Evolutionary conservation across 2,888 invertebrate species (phyloP), one percentile per base, ranked within the genome.

Genomic region (Ennomos fuscantarius): DNA sequence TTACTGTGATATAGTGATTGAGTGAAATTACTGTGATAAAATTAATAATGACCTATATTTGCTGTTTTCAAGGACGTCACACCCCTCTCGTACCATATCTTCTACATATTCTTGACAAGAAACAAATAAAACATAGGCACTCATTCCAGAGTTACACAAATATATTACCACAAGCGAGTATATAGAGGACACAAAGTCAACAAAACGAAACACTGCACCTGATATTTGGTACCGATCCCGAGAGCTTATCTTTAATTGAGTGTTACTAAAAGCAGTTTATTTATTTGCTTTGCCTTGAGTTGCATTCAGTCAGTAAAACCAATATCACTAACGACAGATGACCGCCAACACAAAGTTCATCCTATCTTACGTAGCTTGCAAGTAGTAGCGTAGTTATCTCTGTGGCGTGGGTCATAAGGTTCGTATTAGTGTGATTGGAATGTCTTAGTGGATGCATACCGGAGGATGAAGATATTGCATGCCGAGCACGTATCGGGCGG

Each of bases 401-500:
- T 46, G 36, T 1, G 2, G 8, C 9, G 34, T 9, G 34, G 13
- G 9, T 0, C 2, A 36, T 55, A 46, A 40, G 41, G 50, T 48
- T n/a, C 0, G 13, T 1, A 56, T 34, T 56, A 1, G 53, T 15
- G 9, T 24, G 44, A 8, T 34, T 6, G n/a, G n/a, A 15, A 9
- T 35, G 13, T 40, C 15, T 32, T 24, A 24, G 40, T 42, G 8
- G 50, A 36, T 40, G 56, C 48, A 55, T 43, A 47, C 54, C 37
- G 41, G 35, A 36, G 60, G 49, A 61, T 57, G 49, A 37, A 58
- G 57, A 57, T 52, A 60, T 58, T 62, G 70, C 70, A 76, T 69
- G 64, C 74, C 50, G 63, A 58, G 64, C 79, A 78, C 79, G 79
- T 76, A 69, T 68, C 72, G 67, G 55, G 45, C 64, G 68, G 56